Conservation (phyloP, 2,797 vertebrate genomes). For the Sandelia bainsii region DNA sequence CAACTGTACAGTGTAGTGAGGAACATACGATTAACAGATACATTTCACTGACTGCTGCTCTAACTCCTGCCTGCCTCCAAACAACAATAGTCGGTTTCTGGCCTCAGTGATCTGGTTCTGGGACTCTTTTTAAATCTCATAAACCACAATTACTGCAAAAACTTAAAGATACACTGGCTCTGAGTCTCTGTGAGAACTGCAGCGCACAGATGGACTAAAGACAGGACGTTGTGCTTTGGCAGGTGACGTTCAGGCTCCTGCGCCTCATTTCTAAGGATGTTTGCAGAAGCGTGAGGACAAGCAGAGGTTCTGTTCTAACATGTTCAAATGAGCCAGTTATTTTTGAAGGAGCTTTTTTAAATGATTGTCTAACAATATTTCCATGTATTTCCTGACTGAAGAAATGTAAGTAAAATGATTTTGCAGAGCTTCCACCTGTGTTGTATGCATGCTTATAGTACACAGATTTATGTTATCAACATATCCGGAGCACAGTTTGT, state of each 20-base stretch:
- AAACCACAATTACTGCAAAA: slow-evolving; percentile 3
- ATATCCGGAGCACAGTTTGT: slow-evolving; percentile 10
- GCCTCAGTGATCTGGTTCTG: slow-evolving; percentile 1
- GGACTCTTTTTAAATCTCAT: slow-evolving; percentile 9
- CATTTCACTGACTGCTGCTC: slow-evolving; percentile 6
- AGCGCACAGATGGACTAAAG: neutral
- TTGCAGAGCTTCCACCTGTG: slow-evolving; percentile 8
- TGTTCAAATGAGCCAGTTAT: neutral
- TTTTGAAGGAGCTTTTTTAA: neutral
- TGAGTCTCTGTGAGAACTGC: neutral
- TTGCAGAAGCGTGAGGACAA: slow-evolving; percentile 2
- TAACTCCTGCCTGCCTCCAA: neutral
- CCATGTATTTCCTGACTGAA: neutral
- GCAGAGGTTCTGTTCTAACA: neutral
- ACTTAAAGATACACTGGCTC: slow-evolving; percentile 2
- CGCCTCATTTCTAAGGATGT: slow-evolving; percentile 1
- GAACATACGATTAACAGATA: neutral
- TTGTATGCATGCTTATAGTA: slow-evolving; percentile 20
- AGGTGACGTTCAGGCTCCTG: slow-evolving; percentile 9
- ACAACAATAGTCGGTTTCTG: neutral
- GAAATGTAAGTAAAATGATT: slow-evolving; percentile 22
- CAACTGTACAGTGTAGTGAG: neutral
- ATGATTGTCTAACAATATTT: neutral
- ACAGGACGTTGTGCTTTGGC: neutral
- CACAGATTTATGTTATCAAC: neutral